Evolutionary conservation across 2,888 invertebrate species (phyloP).

Genomic region (Fissipunctia ypsillon): DNA sequence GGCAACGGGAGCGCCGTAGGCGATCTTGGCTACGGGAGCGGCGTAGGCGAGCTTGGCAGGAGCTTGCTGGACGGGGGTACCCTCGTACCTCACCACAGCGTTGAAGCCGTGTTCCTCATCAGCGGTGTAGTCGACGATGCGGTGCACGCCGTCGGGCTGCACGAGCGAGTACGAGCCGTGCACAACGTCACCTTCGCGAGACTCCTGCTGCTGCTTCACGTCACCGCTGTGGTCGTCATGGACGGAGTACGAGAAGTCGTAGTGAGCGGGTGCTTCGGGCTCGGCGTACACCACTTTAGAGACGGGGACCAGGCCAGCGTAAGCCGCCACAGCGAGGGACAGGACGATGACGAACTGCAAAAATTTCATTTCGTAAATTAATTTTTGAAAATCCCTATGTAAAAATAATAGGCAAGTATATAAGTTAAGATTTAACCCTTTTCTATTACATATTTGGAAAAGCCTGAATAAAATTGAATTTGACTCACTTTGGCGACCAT

Average conservation of each 20-base stretch:
- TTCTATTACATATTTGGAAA: background rate
- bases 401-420: too few relatives aligned
- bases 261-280: conserved; percentile 82
- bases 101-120: conserved; percentile 86
- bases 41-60: conserved; percentile 65
- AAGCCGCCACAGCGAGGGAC: conserved; percentile 77
- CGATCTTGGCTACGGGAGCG: conserved; percentile 66
- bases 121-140: conserved; percentile 87
- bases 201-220: conserved; percentile 87
- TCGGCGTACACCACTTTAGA: conserved; percentile 81
- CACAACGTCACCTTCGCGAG: conserved; percentile 84
- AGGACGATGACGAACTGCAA: conserved; percentile 71
- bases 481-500: conserved; percentile 86
- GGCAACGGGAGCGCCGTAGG: conserved; percentile 67
- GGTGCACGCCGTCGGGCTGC: conserved; percentile 86
- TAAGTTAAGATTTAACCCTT: background rate
- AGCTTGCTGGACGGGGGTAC: conserved; percentile 71
- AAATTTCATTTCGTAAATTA: background rate
- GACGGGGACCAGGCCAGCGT: conserved; percentile 74
- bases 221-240: conserved; percentile 86
- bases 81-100: conserved; percentile 86
- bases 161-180: conserved; percentile 88
- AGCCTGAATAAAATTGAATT: too few relatives aligned
- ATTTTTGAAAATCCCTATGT: background rate
- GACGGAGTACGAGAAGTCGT: conserved; percentile 86